phyloP scores from a whole-genome alignment of 2,888 invertebrate species.

The Apoderus coryli region DNA sequence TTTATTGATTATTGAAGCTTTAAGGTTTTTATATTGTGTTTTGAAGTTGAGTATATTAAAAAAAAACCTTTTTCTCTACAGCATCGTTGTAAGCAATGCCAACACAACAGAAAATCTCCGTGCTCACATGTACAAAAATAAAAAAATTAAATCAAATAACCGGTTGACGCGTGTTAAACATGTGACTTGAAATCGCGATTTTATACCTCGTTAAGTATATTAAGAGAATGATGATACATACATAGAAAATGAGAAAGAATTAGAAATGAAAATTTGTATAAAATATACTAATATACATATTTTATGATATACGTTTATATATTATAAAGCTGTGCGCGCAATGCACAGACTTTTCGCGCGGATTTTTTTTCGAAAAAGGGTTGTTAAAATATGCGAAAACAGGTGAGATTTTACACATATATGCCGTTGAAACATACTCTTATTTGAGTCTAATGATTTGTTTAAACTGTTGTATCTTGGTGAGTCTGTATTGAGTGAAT shows the following conservation, averaged over 20 bases:
- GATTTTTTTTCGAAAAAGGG: conserved; percentile 26
- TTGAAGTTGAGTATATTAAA: too few species aligned
- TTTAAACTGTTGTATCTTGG: too few species aligned
- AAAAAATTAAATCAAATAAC: not conserved
- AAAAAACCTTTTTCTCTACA: conserved; percentile 14
- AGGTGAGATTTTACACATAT: conserved; percentile 37
- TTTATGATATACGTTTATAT: not conserved
- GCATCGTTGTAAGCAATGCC: conserved; percentile 12
- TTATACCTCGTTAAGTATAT: conserved; percentile 17
- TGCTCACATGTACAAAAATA: too few species aligned
- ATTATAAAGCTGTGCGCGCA: conserved; percentile 33
- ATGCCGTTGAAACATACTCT: too few species aligned
- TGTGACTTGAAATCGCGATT: conserved; percentile 28
- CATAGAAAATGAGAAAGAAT: too few species aligned
- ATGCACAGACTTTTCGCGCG: conserved; percentile 34
- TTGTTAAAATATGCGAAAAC: too few species aligned
- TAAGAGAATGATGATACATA: not conserved
- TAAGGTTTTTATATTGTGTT: too few species aligned
- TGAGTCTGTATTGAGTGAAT: too few species aligned
- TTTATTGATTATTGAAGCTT: too few species aligned
- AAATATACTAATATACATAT: conserved; percentile 4
- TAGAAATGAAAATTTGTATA: conserved; percentile 4
- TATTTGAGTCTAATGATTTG: too few species aligned
- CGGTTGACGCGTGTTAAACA: conserved; percentile 28
- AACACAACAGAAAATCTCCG: conserved; percentile 11